Base-by-base conservation (phyloP, 2,888 invertebrate species). In the Eristalis arbustorum region DNA sequence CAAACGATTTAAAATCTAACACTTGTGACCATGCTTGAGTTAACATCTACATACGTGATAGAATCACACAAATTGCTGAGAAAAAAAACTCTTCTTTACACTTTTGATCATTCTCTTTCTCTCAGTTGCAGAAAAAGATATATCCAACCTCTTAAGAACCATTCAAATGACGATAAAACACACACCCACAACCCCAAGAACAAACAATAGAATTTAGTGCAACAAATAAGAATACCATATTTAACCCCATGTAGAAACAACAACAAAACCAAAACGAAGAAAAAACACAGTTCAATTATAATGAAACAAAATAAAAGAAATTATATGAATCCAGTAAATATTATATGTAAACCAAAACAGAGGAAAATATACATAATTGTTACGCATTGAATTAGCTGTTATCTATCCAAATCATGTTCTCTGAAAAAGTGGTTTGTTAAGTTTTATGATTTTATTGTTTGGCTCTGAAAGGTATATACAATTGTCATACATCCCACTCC, bases 361-460 rank as follows among this genome's bases (percentile, higher is more conserved):
- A 73, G 31, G 13, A 73, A 73, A 73, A 63, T 64, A 73, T n/a
- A n/a, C n/a, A n/a, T 73, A 31, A 73, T 67, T 72, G 67, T 72
- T 73, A 61, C 49, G 79, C 71, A 67, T 49, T 49, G 10, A 73
- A 72, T 61, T 72, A 79, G 72, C 59, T 64, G 40, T 72, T 61
- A 76, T 62, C 68, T 68, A 62, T 63, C 18, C 76, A 59, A 59
- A 25, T 3, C 25, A 59, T 25, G 3, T 59, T 59, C 59, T 49
- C 18, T 40, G 10, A 37, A n/a, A 23, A 64, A 64, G 8, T 31
- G 10, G 2, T 49, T 49, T 18, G 49, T 49, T 31, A 62, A 62
- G 31, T 31, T 49, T 68, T 23, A 66, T 66, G 42, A 25, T 42
- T 64, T 56, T 14, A 49, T 34, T 62, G 37, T 63, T 18, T 76